Conservation (phyloP, 1,140 invertebrate species). For the Ostrea edulis region DNA sequence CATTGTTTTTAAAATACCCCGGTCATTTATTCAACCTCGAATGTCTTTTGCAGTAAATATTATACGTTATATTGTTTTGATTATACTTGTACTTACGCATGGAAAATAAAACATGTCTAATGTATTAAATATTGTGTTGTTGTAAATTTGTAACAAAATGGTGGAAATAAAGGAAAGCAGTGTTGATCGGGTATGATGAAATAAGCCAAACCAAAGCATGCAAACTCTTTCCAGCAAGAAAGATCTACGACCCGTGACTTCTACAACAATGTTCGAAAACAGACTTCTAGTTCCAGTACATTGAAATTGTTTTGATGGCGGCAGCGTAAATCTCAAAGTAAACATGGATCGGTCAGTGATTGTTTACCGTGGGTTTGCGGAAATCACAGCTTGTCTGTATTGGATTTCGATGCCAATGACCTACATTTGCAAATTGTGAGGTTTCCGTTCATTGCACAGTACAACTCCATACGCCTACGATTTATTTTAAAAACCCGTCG, state of each 20-base stretch:
- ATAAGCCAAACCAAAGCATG: no score
- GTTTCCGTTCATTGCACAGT: background rate
- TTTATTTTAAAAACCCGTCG: conserved; percentile 1
- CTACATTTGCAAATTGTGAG: conserved; percentile 4
- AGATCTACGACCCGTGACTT: background rate
- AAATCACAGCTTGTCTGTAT: background rate
- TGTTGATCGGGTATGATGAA: no score
- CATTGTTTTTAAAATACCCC: no score
- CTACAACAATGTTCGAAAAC: background rate
- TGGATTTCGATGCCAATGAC: conserved; percentile 8
- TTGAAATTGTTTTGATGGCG: background rate
- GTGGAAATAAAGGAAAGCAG: no score
- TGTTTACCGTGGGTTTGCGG: background rate
- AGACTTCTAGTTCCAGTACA: background rate
- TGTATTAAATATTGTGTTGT: no score
- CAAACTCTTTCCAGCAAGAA: background rate
- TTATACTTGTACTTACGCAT: no score
- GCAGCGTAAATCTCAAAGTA: background rate
- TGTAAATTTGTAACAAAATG: no score
- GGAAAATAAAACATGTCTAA: no score
- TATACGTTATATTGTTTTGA: no score
- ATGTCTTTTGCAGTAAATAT: no score
- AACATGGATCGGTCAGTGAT: background rate
- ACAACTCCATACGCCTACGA: background rate
- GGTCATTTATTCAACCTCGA: no score